These are phyloP conservation scores for Thalassarche chlororhynchos DNA, from an alignment of 2,113 vertebrate species.

Conservation along the genomic window DNA sequence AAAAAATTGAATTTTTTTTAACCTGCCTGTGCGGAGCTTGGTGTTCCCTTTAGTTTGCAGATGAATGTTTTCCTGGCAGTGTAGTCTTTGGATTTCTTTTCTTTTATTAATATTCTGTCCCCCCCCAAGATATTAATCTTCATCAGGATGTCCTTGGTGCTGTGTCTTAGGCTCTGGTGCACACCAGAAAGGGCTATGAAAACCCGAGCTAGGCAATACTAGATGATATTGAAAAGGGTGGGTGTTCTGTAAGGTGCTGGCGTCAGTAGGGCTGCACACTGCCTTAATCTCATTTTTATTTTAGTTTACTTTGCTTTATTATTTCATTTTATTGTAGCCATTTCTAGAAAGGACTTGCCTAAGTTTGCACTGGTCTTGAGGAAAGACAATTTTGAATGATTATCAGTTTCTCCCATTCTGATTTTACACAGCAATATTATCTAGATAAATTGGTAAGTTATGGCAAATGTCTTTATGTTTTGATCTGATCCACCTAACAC, in stretches of 20 bases:
- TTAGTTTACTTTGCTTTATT: neutral
- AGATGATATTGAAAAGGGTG: neutral
- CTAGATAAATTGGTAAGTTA: neutral
- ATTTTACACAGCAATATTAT: neutral
- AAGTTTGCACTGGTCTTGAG: neutral
- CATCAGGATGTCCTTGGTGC: neutral
- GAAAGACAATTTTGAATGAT: neutral
- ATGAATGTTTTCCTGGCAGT: neutral
- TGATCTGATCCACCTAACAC: neutral
- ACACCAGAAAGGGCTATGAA: neutral
- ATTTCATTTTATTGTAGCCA: neutral
- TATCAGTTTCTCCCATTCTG: neutral
- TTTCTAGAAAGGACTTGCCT: neutral
- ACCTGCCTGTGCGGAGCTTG: neutral
- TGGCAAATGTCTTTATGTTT: neutral
- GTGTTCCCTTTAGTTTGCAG: neutral
- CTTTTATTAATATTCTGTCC: neutral
- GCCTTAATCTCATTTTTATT: neutral
- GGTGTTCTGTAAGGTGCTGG: neutral
- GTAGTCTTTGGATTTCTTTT: neutral
- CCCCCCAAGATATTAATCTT: neutral
- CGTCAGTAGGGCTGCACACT: accelerated
- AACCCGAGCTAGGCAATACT: neutral
- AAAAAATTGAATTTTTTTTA: neutral
- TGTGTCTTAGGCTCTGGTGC: neutral